Conservation (phyloP, 2,888 invertebrate species). For the Hybos culiciformis region DNA sequence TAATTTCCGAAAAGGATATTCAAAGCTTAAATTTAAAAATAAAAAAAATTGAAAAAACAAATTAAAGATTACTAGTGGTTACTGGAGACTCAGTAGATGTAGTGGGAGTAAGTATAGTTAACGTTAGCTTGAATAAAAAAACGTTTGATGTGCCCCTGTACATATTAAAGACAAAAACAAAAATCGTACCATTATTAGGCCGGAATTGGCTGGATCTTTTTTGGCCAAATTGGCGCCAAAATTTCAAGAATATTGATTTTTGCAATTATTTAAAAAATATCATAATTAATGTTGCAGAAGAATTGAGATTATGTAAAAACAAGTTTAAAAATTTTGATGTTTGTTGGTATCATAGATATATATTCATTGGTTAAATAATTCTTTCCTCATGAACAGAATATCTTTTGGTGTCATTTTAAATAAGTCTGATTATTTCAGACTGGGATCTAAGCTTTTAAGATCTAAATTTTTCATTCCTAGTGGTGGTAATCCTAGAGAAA, state of each 20-base stretch:
- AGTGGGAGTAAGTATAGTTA: constrained; percentile 1
- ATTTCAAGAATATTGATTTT: too few relatives aligned
- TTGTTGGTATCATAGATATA: too few relatives aligned
- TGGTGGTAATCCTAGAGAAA: too few relatives aligned
- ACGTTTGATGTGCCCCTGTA: neutral
- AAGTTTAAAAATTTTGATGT: neutral
- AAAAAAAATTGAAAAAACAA: neutral
- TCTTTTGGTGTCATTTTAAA: neutral
- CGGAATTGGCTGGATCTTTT: constrained; percentile 9
- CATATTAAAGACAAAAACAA: constrained; percentile 4
- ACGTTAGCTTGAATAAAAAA: constrained; percentile 3
- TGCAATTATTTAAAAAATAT: neutral
- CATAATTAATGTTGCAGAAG: neutral
- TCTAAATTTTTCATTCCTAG: too few relatives aligned
- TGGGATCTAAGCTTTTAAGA: too few relatives aligned
- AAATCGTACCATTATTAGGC: constrained; percentile 6
- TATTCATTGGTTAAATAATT: neutral
- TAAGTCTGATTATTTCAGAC: too few relatives aligned
- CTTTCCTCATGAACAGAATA: neutral
- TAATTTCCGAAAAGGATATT: too few relatives aligned
- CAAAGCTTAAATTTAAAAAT: too few relatives aligned
- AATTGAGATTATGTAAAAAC: neutral
- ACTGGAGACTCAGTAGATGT: neutral
- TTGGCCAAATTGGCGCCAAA: constrained; percentile 7
- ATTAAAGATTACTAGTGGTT: constrained; percentile 1